Percentiles rank a stretch among this genome's conserved stretches.
These are phyloP conservation scores for Sinohyriopsis cumingii DNA, from an alignment of 2,888 invertebrate genomes.

Conservation along the genomic window DNA sequence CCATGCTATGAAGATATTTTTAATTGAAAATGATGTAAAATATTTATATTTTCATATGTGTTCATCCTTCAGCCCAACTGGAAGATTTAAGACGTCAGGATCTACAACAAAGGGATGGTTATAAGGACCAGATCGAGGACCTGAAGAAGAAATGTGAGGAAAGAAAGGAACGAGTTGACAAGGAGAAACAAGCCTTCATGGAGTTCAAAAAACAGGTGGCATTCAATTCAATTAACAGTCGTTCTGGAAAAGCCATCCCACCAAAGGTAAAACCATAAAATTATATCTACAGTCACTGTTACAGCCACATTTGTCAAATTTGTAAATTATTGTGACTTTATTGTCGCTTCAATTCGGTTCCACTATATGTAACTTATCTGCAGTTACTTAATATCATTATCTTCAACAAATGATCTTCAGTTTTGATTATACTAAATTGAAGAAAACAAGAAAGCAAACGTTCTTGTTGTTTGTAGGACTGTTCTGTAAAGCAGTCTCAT, in stretches of 20 bases:
- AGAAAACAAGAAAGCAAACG: no score
- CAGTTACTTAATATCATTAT: no score
- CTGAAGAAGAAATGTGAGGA: constrained; percentile 64
- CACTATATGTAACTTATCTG: no score
- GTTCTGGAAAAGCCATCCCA: constrained; percentile 68
- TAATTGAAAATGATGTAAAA: no score
- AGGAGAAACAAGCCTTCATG: constrained; percentile 65
- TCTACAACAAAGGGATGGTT: constrained; percentile 54
- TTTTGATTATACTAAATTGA: no score
- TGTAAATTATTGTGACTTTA: neutral
- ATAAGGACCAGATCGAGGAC: constrained; percentile 63
- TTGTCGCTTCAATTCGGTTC: no score
- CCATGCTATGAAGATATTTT: no score
- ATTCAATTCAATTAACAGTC: constrained; percentile 64
- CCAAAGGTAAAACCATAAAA: constrained; percentile 51
- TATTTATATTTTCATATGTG: no score
- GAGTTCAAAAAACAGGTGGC: constrained; percentile 69
- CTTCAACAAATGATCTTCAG: no score
- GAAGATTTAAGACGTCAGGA: constrained; percentile 67
- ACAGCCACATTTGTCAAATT: neutral
- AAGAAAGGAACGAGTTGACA: constrained; percentile 64
- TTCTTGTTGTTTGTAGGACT: no score
- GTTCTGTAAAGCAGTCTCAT: no score
- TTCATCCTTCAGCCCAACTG: constrained; percentile 58
- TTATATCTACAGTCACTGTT: neutral